Evolutionary conservation across 2,797 vertebrate species (phyloP).

Genomic region (Remorina albescens): DNA sequence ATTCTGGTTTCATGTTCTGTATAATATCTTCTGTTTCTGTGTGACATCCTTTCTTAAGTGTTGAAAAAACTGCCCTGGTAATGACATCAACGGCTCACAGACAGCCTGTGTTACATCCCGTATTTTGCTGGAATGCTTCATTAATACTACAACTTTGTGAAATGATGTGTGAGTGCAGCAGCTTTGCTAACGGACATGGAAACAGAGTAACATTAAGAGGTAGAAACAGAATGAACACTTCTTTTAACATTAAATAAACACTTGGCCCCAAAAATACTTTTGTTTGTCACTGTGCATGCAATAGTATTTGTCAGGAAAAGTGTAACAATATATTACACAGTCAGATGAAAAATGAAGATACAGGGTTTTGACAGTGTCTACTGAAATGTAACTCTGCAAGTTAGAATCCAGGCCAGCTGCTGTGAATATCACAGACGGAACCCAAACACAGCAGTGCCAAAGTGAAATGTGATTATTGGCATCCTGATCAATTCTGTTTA

Average conservation of each 20-base stretch:
- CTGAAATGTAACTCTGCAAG: not conserved
- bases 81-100: not conserved
- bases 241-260: too few relatives aligned
- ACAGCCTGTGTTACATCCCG: not conserved
- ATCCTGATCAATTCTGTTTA: constrained; percentile 46
- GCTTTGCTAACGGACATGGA: not conserved
- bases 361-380: not conserved
- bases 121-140: too few relatives aligned
- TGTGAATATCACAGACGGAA: not conserved
- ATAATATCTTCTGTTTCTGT: not conserved
- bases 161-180: not conserved
- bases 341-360: too few relatives aligned
- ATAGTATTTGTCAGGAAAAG: too few relatives aligned
- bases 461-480: constrained; percentile 43
- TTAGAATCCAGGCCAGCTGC: not conserved
- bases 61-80: not conserved
- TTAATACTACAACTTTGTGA: not conserved
- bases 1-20: not conserved
- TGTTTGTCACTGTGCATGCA: too few relatives aligned
- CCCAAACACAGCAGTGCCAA: constrained; percentile 1
- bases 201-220: not conserved
- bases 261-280: not conserved
- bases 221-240: not conserved
- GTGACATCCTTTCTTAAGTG: not conserved
- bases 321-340: too few relatives aligned